Base-by-base conservation (phyloP, 2,797 vertebrate species). In the Sebastes flavidus region DNA sequence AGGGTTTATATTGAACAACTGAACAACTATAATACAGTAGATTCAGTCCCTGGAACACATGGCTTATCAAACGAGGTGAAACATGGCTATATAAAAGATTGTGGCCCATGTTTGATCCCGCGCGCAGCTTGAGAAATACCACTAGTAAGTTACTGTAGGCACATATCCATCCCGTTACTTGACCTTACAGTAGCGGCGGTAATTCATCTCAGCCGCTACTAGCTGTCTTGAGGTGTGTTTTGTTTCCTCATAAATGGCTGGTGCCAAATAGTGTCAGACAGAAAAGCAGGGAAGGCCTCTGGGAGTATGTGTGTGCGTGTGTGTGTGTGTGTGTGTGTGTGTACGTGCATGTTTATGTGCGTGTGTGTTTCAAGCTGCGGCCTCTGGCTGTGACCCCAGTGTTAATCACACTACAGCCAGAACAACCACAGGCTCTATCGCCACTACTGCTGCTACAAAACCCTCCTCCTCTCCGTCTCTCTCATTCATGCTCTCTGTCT, bases 391-490 rank as follows among this genome's bases (percentile, higher is more conserved):
- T 91, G 89, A 94, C 91, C 90, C 81, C 81, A 82, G 91, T 91
- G 93, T 93, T 93, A 94, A 94, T 94, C 92, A 92, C 90, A 88
- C 90, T 77, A 78, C 87, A 89, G 81, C 85, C 87, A 89, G 89
- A 91, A 89, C 83, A 89, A 91, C 91, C 91, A 87, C 88, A 83
- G 84, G 84, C 89, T 87, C 72, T 74, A 78, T 82, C 20, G 60
- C 81, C 79, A 76, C 77, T 72, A 36, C 78, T 79, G 75, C 74
- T 60, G 75, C 82, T 76, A 29, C 68, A 60, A 54, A 42, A 42
- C 81, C 76, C 62, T 86, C 75, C 80, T 78, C 29, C 61, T 68
- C 66, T 67, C 32, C 58, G 49, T 67, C 72, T 80, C 65, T 78
- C 68, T 81, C 82, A 78, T 87, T 88, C 87, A 85, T 72, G 38